Percentiles rank a stretch among this genome's conserved stretches.
These are phyloP conservation scores for Dysdera silvatica DNA, from an alignment of 1,140 invertebrate genomes.

Conservation along the genomic window DNA sequence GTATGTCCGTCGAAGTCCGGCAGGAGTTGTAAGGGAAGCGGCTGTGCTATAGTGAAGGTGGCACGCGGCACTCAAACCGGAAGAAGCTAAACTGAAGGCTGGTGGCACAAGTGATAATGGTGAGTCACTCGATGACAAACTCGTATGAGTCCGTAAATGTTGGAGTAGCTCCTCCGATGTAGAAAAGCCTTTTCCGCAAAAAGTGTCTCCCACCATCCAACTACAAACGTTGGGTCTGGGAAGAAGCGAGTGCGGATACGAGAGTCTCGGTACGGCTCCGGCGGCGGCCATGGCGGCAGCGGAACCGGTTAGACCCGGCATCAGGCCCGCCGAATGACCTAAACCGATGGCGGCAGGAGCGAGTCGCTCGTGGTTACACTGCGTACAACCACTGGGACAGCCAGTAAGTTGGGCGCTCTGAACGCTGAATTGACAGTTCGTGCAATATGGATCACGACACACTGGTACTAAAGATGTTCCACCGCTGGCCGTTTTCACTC, in stretches of 20 bases:
- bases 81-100: constrained; percentile 25
- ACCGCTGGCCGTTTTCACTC: constrained; percentile 81
- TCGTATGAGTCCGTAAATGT: constrained; percentile 89
- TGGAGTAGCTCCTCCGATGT: constrained; percentile 89
- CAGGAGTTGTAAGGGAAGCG: constrained; percentile 18
- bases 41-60: constrained; percentile 25
- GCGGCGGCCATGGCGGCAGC: constrained; percentile 26
- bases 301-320: constrained; percentile 42
- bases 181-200: constrained; percentile 88
- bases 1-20: constrained; percentile 30
- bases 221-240: constrained; percentile 91
- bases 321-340: constrained; percentile 64
- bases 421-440: constrained; percentile 81
- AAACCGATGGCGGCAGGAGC: constrained; percentile 55
- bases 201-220: constrained; percentile 78
- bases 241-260: constrained; percentile 82
- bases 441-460: constrained; percentile 92
- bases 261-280: constrained; percentile 40
- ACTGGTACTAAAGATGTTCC: constrained; percentile 83
- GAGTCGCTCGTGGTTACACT: constrained; percentile 88
- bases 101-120: constrained; percentile 39
- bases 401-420: constrained; percentile 59
- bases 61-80: constrained; percentile 20
- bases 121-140: constrained; percentile 51
- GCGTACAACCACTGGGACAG: constrained; percentile 85